Evolutionary conservation across 2,888 invertebrate species (phyloP), one percentile per base, ranked within the genome.

Genomic region (Odontocerum albicorne): DNA sequence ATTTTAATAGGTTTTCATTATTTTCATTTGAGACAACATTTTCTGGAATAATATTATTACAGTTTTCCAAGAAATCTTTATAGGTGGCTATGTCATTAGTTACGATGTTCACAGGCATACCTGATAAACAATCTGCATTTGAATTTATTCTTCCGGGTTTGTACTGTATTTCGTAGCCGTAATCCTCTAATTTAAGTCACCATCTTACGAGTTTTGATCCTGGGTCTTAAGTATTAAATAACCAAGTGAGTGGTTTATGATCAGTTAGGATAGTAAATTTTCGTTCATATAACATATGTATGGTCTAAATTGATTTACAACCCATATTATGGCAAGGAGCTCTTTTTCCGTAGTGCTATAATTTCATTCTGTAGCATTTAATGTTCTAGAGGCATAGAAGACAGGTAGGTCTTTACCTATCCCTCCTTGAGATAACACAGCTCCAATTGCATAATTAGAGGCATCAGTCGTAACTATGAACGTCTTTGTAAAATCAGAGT

Each of bases 201-300:
- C 68, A 71, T 33, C 67, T 19, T 2, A 65, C 61, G 36, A 70
- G 39, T 47, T 64, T 45, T 13, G 63, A 62, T 7, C 62, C 61
- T 2, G 67, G 66, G 20, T 68, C 66, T 58, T 66, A 66, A 40
- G 55, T 13, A 49, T 46, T 42, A 12, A 60, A 46, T 6, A 66
- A 44, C 64, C 65, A 66, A n/a, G 21, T 35, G 22, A 66, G 38
- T 1, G 65, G 64, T 33, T 49, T 46, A 49, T 66, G 66, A 59
- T 67, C 67, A 1, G 64, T 67, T 4, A 62, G 44, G 15, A 66
- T 62, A 1, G 16, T 61, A 31, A 69, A 69, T 36, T 64, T 64
- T 17, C 59, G 57, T 3, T 68, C 69, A 36, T 64, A 67, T 1
- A n/a, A n/a, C n/a, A n/a, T n/a, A 69, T 27, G 40, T 68, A 69